phyloP scores from a whole-genome alignment of 2,797 vertebrate genomes.

The Phalanger gymnotis region DNA sequence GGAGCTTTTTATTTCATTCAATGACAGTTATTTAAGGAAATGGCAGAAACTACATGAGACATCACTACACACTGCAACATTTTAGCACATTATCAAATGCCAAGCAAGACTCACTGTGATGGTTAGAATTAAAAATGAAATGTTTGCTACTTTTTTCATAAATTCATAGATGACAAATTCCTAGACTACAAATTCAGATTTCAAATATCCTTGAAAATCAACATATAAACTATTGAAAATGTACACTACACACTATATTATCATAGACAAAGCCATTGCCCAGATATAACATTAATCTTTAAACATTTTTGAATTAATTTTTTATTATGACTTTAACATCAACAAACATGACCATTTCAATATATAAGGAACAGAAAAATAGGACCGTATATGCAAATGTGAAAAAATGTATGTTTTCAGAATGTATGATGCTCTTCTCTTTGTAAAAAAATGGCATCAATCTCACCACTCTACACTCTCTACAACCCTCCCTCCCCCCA shows the following conservation, averaged over 20 bases:
- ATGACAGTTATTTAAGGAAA: not conserved
- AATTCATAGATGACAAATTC: not conserved
- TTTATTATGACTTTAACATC: not conserved
- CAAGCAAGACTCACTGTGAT: not conserved
- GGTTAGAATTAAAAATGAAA: not conserved
- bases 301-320: not conserved
- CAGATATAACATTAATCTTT: not conserved
- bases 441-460: not conserved
- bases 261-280: not conserved
- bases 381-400: not conserved
- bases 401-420: not conserved
- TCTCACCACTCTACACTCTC: not conserved
- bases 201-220: not conserved
- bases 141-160: not conserved
- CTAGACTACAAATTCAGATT: not conserved
- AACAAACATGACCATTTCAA: not conserved
- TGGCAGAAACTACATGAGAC: not conserved
- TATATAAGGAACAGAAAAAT: not conserved
- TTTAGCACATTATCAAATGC: not conserved
- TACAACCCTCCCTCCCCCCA: not conserved
- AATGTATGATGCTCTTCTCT: not conserved
- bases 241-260: too few species aligned
- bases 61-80: not conserved
- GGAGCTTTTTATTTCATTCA: not conserved
- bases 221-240: not conserved